A percentile compares a stretch with the other conserved stretches of the same genome.
Conservation (phyloP, 2,797 vertebrate genomes). For the Sebastes nivosus region DNA sequence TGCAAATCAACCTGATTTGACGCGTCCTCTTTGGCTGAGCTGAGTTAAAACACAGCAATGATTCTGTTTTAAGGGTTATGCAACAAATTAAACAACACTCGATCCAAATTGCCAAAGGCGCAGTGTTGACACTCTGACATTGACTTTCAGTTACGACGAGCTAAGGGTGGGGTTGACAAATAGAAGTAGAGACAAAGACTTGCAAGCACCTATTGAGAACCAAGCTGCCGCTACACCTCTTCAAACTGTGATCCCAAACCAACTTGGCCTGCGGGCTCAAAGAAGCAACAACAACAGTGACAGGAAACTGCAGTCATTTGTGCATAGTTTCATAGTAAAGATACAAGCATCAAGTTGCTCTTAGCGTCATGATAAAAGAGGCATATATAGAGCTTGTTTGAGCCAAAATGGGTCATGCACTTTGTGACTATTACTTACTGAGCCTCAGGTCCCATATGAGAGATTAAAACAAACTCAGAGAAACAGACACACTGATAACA, state of each 20-base stretch:
- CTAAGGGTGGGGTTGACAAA: constrained; percentile 60
- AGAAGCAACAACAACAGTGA: not conserved
- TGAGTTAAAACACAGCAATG: not conserved
- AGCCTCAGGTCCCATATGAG: constrained; percentile 18
- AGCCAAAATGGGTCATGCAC: constrained; percentile 26
- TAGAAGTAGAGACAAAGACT: constrained; percentile 31
- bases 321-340: not conserved
- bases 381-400: not conserved
- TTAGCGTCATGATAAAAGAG: not conserved
- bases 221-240: constrained; percentile 14
- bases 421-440: not conserved
- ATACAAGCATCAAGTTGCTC: constrained; percentile 6
- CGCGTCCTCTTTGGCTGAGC: not conserved
- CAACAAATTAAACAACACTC: constrained; percentile 27
- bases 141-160: constrained; percentile 33
- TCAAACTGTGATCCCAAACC: not conserved
- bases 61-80: constrained; percentile 14
- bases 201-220: constrained; percentile 23
- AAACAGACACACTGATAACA: constrained; percentile 21
- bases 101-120: constrained; percentile 38
- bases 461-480: constrained; percentile 23
- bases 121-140: constrained; percentile 49
- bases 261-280: not conserved
- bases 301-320: constrained; percentile 8
- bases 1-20: constrained; percentile 11